Base-by-base conservation (phyloP, 92 coral and sea anemone genomes). In the Desmophyllum pertusum region DNA sequence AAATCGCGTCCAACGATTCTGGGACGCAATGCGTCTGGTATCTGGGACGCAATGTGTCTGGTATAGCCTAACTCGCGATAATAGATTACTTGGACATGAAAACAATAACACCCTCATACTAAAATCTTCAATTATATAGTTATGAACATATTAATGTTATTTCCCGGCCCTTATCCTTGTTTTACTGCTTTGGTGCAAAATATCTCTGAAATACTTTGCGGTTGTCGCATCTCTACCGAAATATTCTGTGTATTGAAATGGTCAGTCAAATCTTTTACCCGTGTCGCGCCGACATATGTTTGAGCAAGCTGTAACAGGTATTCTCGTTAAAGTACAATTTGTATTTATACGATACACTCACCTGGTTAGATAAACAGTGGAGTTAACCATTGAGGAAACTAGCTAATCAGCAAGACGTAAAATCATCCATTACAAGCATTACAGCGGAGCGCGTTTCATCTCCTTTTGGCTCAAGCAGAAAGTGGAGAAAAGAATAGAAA, bases 401-500 rank as follows among this genome's bases (percentile, higher is more conserved):
- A 66, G 43, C 2, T 31, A 66, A 2, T 66, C 42, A 66, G 1
- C 15, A 65, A 31, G 71, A n/a, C n/a, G 11, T 65, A 35, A 65
- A 35, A 65, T 46, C 37, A 65, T 46, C 37, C 31, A 6, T 41
- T 10, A 10, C n/a, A 48, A 10, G 42, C 75, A n/a, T 67, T 4
- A 13, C 11, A 17, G 71, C 35, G 52, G 72, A 8, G 39, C 62
- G 35, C 83, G 37, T 2, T 35, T 67, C 51, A 29, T 68, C 29
- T n/a, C 39, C 67, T 73, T 25, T 7, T 50, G 48, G 65, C 67
- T 80, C 75, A 31, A 42, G 76, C 66, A 51, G 25, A 69, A 64
- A 45, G 11, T 17, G 13, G n/a, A 29, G 46, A 3, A 37, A 52
- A 21, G 36, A 41, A 33, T 29, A 7, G 30, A 21, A 10, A 65